Evolutionary conservation across 2,113 vertebrate species (phyloP), one percentile per base, ranked within the genome.

Genomic region (Hippoglossus stenolepis): DNA sequence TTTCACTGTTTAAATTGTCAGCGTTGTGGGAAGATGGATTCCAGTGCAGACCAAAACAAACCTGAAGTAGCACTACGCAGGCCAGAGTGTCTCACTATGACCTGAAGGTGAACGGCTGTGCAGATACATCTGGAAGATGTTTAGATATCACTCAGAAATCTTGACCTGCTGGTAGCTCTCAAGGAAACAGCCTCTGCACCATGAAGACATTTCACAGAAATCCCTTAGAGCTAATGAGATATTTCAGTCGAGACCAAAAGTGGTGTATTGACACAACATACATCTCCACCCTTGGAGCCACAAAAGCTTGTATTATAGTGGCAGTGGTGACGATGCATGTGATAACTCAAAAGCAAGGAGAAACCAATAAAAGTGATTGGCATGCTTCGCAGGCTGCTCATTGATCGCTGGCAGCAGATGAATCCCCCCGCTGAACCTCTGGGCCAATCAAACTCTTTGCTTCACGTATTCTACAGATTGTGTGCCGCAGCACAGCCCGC

Each of bases 361-460:
- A 87, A 90, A 77, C 79, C 82, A 71, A 88, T 89, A 87, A 83
- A 90, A 77, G 45, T 88, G 91, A 92, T 85, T 84, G 91, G 75
- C 90, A 82, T 85, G 87, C 87, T 90, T 87, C 75, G 80, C 79
- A 80, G 86, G 61, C 67, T 15, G 17, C 35, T 77, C 80, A 90
- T 90, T 84, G 91, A 89, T 91, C 5, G 83, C 53, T 87, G 85
- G 89, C 90, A 83, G 83, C 77, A 63, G 75, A 80, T 78, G 81
- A 87, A 85, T 85, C 77, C 77, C 45, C 75, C 86, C 7, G 80
- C 88, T 72, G 83, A 81, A 77, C 81, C 83, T 84, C 3, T 7
- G 68, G 84, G 82, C 85, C 89, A 87, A 90, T 90, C 91, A 90
- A 87, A 87, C 79, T 80, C 87, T 80, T 54, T 57, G 75, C 86